Conservation (phyloP, 1,140 invertebrate species). For the Sinella curviseta region DNA sequence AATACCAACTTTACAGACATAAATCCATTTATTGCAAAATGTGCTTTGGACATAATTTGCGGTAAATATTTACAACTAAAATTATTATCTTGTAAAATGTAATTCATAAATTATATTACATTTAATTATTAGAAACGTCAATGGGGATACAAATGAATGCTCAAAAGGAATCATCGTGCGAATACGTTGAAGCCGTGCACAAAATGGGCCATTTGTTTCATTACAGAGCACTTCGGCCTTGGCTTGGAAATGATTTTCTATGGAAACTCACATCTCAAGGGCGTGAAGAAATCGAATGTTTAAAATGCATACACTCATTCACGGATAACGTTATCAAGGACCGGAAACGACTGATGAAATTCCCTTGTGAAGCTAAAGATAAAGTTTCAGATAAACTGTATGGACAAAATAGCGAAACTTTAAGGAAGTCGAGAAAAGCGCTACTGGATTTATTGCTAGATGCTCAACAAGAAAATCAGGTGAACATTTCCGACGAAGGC, state of each 20-base stretch:
- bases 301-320: background rate
- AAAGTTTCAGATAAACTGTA: background rate
- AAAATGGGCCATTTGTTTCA: background rate
- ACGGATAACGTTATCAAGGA: background rate
- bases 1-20: background rate
- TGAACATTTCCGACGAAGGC: background rate
- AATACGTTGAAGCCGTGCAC: background rate
- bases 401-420: background rate
- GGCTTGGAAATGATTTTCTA: background rate
- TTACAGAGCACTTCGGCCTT: background rate
- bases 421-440: background rate
- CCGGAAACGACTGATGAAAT: background rate
- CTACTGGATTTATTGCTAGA: background rate
- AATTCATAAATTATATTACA: too few species aligned
- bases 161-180: background rate
- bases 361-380: background rate
- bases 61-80: too few species aligned
- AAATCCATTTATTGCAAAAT: background rate
- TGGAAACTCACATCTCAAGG: background rate
- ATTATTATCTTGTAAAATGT: too few species aligned
- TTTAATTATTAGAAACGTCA: background rate
- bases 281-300: background rate
- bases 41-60: slow-evolving; percentile 25
- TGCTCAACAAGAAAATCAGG: background rate
- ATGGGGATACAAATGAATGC: background rate